Evolutionary conservation across 2,113 vertebrate genomes (phyloP).

Genomic region (Gymnobelideus leadbeateri): DNA sequence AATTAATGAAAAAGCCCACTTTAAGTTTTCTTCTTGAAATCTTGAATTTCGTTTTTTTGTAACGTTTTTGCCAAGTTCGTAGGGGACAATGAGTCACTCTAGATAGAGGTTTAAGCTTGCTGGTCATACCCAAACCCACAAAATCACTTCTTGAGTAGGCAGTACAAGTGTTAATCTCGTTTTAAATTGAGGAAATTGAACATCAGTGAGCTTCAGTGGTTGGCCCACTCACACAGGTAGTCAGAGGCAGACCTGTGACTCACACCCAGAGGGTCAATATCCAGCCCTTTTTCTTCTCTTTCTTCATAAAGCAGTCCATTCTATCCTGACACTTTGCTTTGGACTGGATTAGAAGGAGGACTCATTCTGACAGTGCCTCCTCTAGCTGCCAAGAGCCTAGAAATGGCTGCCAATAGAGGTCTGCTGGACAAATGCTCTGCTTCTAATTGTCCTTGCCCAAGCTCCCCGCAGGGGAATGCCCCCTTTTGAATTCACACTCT

Average conservation of each 20-base stretch:
- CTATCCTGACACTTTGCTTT: slow-evolving; percentile 36
- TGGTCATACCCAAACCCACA: not conserved
- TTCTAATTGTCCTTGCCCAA: slow-evolving; percentile 37
- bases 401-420: slow-evolving; percentile 51
- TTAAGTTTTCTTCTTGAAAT: no score
- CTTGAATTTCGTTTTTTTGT: no score
- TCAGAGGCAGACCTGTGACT: not conserved
- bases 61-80: not conserved
- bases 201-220: not conserved
- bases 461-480: not conserved
- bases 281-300: not conserved
- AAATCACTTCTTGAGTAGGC: not conserved
- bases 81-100: not conserved
- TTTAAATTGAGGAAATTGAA: not conserved
- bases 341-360: slow-evolving; percentile 47
- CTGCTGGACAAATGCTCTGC: slow-evolving; percentile 7
- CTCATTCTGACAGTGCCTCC: slow-evolving; percentile 30
- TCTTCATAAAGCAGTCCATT: not conserved
- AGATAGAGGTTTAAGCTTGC: not conserved
- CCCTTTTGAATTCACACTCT: not conserved
- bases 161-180: not conserved
- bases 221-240: not conserved
- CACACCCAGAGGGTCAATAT: not conserved
- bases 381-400: slow-evolving; percentile 42
- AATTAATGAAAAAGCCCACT: no score